Evolutionary conservation across 2,888 invertebrate species (phyloP), one percentile per base, ranked within the genome.

Genomic region (Hydrotaea cyrtoneurina): DNA sequence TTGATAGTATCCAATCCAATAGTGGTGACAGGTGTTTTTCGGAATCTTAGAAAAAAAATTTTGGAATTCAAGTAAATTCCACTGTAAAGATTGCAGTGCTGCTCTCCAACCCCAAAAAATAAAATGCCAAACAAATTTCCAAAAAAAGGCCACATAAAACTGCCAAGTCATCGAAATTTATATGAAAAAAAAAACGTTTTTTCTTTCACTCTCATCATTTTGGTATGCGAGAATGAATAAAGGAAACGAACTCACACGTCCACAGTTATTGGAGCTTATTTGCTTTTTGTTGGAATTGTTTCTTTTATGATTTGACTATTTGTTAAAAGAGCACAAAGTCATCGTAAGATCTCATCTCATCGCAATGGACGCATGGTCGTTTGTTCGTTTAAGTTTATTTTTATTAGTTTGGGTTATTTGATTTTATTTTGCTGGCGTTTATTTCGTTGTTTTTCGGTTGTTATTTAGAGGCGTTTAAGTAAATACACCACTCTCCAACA

Each of bases 291-390:
- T 13, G 19, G 21, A 80, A 59, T 71, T 80, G 78, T 75, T 78
- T 74, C 57, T 64, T 80, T 81, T 80, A 78, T 72, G 64, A 72
- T 72, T 80, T 78, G 83, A 78, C 84, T 78, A 76, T 84, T 81
- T 81, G 78, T 53, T 76, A 73, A 78, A 73, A 72, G 76, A 69
- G 78, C 75, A 79, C 64, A 81, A 76, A 81, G 73, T 84, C 81
- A 81, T 78, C 72, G 75, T 81, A 59, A 73, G 53, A 73, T 62
- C 50, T 50, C 43, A 69, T 69, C 69, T 69, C 55, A 76, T 39
- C 76, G 11, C 53, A 59, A 21, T n/a, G n/a, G n/a, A n/a, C 17
- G 53, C 2, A 17, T 17, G 53, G 4, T 55, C 64, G 23, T 36
- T 17, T 36, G 11, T 43, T 46, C 21, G 8, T 69, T 69, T 78